These are phyloP conservation scores for Dynastes tityus DNA, from an alignment of 2,888 invertebrate genomes.

Conservation along the genomic window DNA sequence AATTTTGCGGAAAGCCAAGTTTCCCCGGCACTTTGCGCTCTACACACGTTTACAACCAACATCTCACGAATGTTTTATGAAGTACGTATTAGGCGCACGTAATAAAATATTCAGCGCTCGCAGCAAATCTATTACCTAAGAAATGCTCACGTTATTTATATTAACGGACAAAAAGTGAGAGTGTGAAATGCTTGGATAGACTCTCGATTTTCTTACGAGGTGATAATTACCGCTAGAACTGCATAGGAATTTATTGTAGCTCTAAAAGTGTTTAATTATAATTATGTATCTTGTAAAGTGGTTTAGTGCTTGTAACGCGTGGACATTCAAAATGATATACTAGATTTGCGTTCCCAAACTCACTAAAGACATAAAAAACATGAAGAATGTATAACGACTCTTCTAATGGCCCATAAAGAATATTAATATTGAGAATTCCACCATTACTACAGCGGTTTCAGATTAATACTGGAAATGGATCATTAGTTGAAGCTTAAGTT, in stretches of 20 bases:
- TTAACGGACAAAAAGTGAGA: conserved; percentile 32
- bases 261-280: conserved; percentile 24
- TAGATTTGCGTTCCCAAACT: background rate
- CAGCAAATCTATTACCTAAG: conserved; percentile 35
- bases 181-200: conserved; percentile 31
- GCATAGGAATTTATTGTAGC: conserved; percentile 24
- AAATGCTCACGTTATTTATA: conserved; percentile 30
- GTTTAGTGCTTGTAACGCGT: background rate
- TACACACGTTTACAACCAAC: background rate
- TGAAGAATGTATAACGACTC: background rate
- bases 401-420: background rate
- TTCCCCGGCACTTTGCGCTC: background rate
- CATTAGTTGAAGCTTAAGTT: too few species aligned
- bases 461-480: too few species aligned
- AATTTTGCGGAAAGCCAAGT: background rate
- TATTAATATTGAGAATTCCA: background rate
- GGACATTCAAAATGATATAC: background rate
- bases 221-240: conserved; percentile 33
- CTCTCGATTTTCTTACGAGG: conserved; percentile 39
- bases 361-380: background rate
- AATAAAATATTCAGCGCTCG: conserved; percentile 36
- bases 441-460: too few species aligned
- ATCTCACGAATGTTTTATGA: background rate
- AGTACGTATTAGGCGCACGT: conserved; percentile 1
- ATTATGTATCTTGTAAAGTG: conserved; percentile 8